phyloP scores from a whole-genome alignment of 1,140 invertebrate genomes.

The Cephus cinctus region DNA sequence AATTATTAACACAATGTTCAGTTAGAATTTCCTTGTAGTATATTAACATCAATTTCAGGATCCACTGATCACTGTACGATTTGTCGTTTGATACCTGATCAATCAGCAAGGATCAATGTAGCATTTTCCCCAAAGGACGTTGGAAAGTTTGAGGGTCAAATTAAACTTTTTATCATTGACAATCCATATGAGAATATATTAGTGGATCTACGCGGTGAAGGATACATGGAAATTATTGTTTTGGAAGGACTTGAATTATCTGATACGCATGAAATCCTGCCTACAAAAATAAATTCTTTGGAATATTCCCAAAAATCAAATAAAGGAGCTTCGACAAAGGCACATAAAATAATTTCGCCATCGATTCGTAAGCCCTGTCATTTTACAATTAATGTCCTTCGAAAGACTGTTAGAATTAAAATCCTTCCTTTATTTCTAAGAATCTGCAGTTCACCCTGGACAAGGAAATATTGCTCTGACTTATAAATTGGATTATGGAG shows the following conservation, averaged over 20 bases:
- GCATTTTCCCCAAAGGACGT: constrained; percentile 21
- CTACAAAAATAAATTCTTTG: no score
- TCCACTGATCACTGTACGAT: constrained; percentile 12
- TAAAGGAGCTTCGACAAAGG: no score
- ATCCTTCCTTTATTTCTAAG: no score
- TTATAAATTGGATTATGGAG: constrained; percentile 34
- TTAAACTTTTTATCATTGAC: constrained; percentile 25
- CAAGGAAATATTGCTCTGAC: no score
- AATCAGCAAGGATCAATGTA: constrained; percentile 18
- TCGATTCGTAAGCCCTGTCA: no score
- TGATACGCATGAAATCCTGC: neutral
- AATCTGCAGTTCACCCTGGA: no score
- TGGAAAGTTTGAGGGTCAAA: constrained; percentile 16
- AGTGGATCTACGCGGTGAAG: constrained; percentile 28
- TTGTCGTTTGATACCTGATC: constrained; percentile 11
- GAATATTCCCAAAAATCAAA: no score
- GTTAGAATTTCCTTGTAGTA: no score
- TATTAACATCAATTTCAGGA: constrained; percentile 8
- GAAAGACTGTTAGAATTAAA: no score
- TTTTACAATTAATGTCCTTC: no score
- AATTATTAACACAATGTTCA: no score
- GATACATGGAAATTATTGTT: constrained; percentile 31
- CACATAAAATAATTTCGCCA: no score
- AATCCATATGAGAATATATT: constrained; percentile 40
- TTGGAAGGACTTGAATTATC: constrained; percentile 28